Evolutionary conservation across 2,113 vertebrate species (phyloP).

Genomic region (Corythornis vintsioides): DNA sequence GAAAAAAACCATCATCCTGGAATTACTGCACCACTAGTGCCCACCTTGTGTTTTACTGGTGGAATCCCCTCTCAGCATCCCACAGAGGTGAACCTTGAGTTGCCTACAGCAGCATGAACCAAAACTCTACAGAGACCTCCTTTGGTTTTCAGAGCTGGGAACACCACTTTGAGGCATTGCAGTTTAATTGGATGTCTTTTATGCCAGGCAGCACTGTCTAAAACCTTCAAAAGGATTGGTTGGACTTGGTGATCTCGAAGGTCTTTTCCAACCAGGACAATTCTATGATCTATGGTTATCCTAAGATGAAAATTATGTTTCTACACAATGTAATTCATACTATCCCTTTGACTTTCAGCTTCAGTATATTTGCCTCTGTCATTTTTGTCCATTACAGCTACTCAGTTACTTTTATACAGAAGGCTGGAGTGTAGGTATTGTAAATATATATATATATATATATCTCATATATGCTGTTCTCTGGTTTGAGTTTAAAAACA

Average conservation of each 20-base stretch:
- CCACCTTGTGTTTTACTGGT: fast-evolving
- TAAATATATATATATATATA: too few relatives aligned
- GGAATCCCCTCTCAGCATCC: neutral
- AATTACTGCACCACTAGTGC: neutral
- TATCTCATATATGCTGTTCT: neutral
- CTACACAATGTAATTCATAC: neutral
- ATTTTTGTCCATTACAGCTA: neutral
- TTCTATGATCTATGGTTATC: neutral
- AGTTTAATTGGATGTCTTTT: neutral
- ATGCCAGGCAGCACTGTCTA: neutral
- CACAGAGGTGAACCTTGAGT: neutral
- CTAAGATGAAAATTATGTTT: neutral
- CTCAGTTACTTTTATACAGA: neutral
- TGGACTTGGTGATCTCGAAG: too few relatives aligned
- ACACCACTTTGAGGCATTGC: neutral
- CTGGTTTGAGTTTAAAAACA: neutral
- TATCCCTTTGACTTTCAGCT: neutral
- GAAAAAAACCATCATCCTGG: neutral
- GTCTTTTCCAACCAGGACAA: too few relatives aligned
- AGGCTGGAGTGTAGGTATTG: neutral
- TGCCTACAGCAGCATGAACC: neutral
- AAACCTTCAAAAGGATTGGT: neutral
- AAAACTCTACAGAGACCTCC: neutral
- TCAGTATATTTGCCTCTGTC: neutral
- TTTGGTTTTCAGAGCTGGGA: neutral